These are phyloP conservation scores for Cyclargus thomasi DNA, from an alignment of 1,140 invertebrate genomes.

Conservation along the genomic window DNA sequence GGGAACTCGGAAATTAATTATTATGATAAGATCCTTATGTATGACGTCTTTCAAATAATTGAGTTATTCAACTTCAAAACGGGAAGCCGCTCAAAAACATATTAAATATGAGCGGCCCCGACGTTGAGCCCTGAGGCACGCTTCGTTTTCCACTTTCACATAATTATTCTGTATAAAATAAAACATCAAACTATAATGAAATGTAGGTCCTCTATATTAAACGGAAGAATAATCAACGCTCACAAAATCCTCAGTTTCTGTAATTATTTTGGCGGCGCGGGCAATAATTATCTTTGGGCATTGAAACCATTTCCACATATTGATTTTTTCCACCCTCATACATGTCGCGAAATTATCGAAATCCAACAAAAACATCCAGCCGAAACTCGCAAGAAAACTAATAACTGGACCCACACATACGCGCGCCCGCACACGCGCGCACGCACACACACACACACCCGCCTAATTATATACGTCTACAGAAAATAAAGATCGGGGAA, in stretches of 20 bases:
- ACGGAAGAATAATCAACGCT: neutral
- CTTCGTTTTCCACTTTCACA: neutral
- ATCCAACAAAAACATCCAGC: slow-evolving; percentile 70
- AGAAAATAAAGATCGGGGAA: slow-evolving; percentile 72
- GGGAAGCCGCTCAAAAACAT: neutral
- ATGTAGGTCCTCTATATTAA: neutral
- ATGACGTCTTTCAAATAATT: neutral
- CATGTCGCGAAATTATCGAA: slow-evolving; percentile 71
- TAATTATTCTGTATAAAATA: neutral
- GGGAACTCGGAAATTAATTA: neutral
- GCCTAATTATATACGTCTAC: slow-evolving; percentile 72
- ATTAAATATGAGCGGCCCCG: neutral
- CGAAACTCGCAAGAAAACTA: slow-evolving; percentile 71
- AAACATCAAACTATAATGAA: too few relatives aligned
- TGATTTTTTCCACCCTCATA: slow-evolving; percentile 51
- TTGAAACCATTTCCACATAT: slow-evolving; percentile 36
- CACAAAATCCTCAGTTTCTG: neutral
- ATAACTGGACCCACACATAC: slow-evolving; percentile 59
- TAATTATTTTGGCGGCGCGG: neutral
- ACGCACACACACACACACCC: slow-evolving; percentile 39
- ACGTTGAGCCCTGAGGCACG: neutral
- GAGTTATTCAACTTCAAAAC: slow-evolving; percentile 3
- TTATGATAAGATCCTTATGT: neutral
- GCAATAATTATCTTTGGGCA: slow-evolving; percentile 11
- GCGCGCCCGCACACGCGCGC: slow-evolving; percentile 34